phyloP scores from a whole-genome alignment of 2,113 vertebrate species.

The Cyanoliseus patagonus region DNA sequence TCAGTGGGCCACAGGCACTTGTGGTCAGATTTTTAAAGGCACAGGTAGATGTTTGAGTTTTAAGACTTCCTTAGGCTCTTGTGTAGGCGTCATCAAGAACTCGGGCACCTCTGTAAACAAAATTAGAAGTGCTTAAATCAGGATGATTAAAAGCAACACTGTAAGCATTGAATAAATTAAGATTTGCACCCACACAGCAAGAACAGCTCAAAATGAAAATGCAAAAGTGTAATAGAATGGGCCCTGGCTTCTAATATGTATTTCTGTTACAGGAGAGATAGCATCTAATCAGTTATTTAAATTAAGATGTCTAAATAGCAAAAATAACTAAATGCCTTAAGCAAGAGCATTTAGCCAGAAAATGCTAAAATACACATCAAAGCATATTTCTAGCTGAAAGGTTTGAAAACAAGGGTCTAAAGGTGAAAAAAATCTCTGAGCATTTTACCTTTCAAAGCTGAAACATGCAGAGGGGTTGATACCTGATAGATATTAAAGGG shows the following conservation, averaged over 20 bases:
- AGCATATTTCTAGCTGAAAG: not conserved
- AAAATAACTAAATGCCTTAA: not conserved
- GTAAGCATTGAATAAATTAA: not conserved
- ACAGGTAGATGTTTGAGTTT: not conserved
- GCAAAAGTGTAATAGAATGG: not conserved
- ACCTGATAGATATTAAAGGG: not conserved
- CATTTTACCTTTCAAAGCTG: not conserved
- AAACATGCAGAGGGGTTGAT: not conserved
- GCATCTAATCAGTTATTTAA: slow-evolving; percentile 42
- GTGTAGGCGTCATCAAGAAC: not conserved
- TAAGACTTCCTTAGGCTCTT: not conserved
- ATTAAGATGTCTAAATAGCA: slow-evolving; percentile 23
- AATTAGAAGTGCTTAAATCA: not conserved
- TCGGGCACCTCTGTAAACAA: not conserved
- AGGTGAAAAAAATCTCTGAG: not conserved
- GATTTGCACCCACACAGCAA: not conserved
- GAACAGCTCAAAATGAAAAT: slow-evolving; percentile 3
- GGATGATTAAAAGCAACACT: not conserved
- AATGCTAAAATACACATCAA: slow-evolving; percentile 5
- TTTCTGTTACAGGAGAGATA: slow-evolving; percentile 1
- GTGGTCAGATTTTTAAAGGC: not conserved
- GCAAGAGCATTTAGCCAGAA: slow-evolving; percentile 1
- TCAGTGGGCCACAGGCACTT: not conserved
- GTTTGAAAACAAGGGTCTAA: not conserved
- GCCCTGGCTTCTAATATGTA: not conserved